phyloP scores from a whole-genome alignment of 2,888 invertebrate species.

The Cyclophora punctaria region DNA sequence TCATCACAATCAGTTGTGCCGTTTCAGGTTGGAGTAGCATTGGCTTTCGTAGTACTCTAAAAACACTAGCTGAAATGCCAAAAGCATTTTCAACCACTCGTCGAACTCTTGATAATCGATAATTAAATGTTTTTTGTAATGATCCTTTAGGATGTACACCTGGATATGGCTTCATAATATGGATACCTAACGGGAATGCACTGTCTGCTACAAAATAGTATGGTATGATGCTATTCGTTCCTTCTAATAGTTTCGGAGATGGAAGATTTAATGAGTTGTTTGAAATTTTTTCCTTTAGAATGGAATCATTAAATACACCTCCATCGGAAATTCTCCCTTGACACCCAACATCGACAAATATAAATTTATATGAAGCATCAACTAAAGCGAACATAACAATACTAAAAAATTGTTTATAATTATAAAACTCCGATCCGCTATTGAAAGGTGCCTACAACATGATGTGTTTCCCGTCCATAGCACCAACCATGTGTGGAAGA shows the following conservation, averaged over 20 bases:
- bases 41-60: conserved; percentile 14
- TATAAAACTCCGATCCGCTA: conserved; percentile 24
- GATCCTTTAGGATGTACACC: conserved; percentile 1
- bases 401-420: conserved; percentile 25
- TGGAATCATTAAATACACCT: conserved; percentile 15
- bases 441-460: conserved; percentile 17
- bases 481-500: conserved; percentile 9
- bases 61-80: conserved; percentile 11
- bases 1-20: too few species aligned
- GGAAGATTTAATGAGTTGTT: too few species aligned
- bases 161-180: conserved; percentile 11
- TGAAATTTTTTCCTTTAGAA: background rate
- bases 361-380: conserved; percentile 18
- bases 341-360: conserved; percentile 19
- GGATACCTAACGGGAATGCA: conserved; percentile 9
- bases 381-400: conserved; percentile 18
- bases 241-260: conserved; percentile 10
- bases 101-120: conserved; percentile 10
- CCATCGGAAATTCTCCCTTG: conserved; percentile 22
- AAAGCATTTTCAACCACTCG: conserved; percentile 5
- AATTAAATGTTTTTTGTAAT: conserved; percentile 2
- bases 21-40: conserved; percentile 8
- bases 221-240: conserved; percentile 8
- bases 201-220: conserved; percentile 12
- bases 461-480: conserved; percentile 24